Evolutionary conservation across 1,140 invertebrate genomes (phyloP).

Genomic region (Drosophila sp.): DNA sequence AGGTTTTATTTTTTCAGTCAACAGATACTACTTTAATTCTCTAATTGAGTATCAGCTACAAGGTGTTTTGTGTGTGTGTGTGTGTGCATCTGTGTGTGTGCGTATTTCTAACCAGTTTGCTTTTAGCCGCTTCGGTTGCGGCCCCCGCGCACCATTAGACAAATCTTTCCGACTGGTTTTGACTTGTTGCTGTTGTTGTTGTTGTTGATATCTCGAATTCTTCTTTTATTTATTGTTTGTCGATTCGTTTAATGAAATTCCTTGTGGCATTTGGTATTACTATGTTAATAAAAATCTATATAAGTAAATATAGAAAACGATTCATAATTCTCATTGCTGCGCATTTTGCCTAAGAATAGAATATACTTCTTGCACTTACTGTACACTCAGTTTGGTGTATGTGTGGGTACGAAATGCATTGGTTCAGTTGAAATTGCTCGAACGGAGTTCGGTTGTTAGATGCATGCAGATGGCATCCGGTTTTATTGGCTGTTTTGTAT

Average conservation of each 20-base stretch:
- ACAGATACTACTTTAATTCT: slow-evolving; percentile 21
- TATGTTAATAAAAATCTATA: slow-evolving; percentile 32
- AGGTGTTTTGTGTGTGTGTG: neutral
- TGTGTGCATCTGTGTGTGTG: slow-evolving; percentile 24
- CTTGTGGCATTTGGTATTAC: slow-evolving; percentile 17
- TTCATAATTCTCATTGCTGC: slow-evolving; percentile 21
- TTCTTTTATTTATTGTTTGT: slow-evolving; percentile 24
- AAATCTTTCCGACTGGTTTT: slow-evolving; percentile 73
- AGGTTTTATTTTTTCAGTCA: slow-evolving; percentile 52
- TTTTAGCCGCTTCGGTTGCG: slow-evolving; percentile 36
- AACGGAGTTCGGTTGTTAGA: slow-evolving; percentile 35
- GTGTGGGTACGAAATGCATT: slow-evolving; percentile 1
- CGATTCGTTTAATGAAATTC: slow-evolving; percentile 44
- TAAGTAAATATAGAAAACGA: neutral
- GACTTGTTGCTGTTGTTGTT: slow-evolving; percentile 54
- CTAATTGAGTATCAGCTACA: slow-evolving; percentile 25
- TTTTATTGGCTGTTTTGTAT: slow-evolving; percentile 42
- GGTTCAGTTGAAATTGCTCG: slow-evolving; percentile 4
- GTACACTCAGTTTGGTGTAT: slow-evolving; percentile 1
- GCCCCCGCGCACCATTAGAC: slow-evolving; percentile 66
- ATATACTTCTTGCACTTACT: slow-evolving; percentile 15
- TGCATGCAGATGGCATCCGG: slow-evolving; percentile 73
- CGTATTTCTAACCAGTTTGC: slow-evolving; percentile 70
- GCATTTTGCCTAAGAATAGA: slow-evolving; percentile 13
- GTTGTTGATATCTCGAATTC: no score